Base-by-base conservation (phyloP, 2,113 vertebrate species). In the Eubucco bourcierii region DNA sequence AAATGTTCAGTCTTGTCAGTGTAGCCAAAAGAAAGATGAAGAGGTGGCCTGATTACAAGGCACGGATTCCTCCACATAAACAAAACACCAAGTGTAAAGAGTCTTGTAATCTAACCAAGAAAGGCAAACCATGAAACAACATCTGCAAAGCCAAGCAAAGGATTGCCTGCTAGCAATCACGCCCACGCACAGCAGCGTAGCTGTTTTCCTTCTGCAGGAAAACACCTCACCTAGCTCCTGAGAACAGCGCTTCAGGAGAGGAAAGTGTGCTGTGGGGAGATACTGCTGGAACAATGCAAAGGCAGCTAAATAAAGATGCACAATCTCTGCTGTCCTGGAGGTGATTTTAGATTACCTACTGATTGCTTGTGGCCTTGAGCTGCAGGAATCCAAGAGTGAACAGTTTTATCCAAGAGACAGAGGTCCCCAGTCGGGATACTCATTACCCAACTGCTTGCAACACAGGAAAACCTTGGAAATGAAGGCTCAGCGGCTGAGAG, bases 11-110 rank as follows among this genome's bases (percentile, higher is more conserved):
- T 37, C 83, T 81, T 39, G 86, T 86, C 70, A 50, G 16, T 75
- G 88, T 61, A 88, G 13, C 17, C 13, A 65, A 72, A 75, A 90
- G 56, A 78, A 70, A 52, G 81, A 82, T 77, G 20, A 88, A 90
- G 65, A 86, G 50, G n/a, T 65, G 33, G 59, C 72, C 83, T 91
- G 68, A 91, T 91, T 92, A 92, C 58, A 92, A 58, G 39, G 58
- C 39, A 72, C 58, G 44, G 52, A 53, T 34, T 90, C 84, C 75
- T 82, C 68, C 60, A 64, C 44, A 74, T 64, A 91, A 90, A 85
- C 52, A 89, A 93, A 93, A 82, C 2, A 0, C 52, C 60, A 67
- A 58, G 53, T 85, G 84, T 80, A 68, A 94, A 94, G 89, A 83
- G 75, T 68, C 41, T 66, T 80, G 60, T 80, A 80, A 94, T 88